phyloP scores from a whole-genome alignment of 2,797 vertebrate species.

The Silurus aristotelis region DNA sequence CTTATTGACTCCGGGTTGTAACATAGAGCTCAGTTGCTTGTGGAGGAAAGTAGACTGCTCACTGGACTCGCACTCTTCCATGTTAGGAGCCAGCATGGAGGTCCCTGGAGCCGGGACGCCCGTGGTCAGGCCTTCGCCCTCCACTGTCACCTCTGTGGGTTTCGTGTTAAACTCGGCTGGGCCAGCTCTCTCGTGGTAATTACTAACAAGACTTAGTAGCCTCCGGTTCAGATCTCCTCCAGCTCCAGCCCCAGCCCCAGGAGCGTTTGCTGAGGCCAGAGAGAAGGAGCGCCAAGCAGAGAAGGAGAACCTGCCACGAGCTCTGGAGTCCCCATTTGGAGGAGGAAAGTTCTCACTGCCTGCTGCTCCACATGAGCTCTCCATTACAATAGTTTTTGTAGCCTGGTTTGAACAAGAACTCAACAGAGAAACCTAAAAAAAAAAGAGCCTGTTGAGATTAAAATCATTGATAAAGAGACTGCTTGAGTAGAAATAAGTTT shows the following conservation, averaged over 20 bases:
- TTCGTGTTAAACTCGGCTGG: slow-evolving; percentile 67
- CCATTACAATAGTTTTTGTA: slow-evolving; percentile 38
- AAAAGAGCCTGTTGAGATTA: neutral
- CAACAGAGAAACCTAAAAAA: neutral
- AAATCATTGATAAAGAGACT: neutral
- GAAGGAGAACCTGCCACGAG: slow-evolving; percentile 65
- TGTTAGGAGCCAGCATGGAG: slow-evolving; percentile 28
- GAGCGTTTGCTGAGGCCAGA: slow-evolving; percentile 61
- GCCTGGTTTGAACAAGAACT: neutral
- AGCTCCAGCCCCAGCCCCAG: slow-evolving; percentile 60
- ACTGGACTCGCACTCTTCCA: slow-evolving; percentile 50
- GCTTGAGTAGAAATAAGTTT: neutral
- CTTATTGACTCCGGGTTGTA: slow-evolving; percentile 95
- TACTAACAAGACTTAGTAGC: slow-evolving; percentile 68
- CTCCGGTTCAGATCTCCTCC: slow-evolving; percentile 65
- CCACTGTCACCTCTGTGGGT: slow-evolving; percentile 54
- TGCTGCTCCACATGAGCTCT: slow-evolving; percentile 39
- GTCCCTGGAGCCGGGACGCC: slow-evolving; percentile 14
- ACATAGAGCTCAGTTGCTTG: slow-evolving; percentile 80
- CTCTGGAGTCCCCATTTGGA: slow-evolving; percentile 49
- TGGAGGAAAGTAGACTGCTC: slow-evolving; percentile 75
- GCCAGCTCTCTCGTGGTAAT: slow-evolving; percentile 67
- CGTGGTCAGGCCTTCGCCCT: slow-evolving; percentile 46
- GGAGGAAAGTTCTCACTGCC: slow-evolving; percentile 26
- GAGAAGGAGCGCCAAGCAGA: slow-evolving; percentile 66